These are phyloP conservation scores for Cryptus viduatorius DNA, from an alignment of 2,888 invertebrate species.

Conservation along the genomic window DNA sequence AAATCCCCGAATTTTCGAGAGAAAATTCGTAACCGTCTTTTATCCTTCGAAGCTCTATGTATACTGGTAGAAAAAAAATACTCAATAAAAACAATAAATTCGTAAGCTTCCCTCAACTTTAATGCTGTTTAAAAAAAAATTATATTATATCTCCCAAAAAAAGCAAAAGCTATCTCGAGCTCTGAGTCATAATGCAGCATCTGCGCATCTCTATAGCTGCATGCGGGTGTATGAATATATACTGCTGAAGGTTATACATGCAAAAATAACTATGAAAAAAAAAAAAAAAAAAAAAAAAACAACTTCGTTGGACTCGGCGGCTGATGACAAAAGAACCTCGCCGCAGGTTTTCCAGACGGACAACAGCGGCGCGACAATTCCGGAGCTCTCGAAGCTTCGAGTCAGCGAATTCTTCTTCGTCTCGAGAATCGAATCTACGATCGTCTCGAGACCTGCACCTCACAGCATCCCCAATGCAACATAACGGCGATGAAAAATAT, in stretches of 20 bases:
- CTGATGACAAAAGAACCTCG: constrained; percentile 35
- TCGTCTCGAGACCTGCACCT: constrained; percentile 58
- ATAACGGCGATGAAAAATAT: constrained; percentile 8
- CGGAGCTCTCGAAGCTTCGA: constrained; percentile 40
- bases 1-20: background rate
- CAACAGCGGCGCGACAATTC: constrained; percentile 42
- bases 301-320: background rate
- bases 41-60: constrained; percentile 45
- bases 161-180: background rate
- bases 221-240: constrained; percentile 15
- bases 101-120: background rate
- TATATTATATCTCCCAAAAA: background rate
- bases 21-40: constrained; percentile 33
- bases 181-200: constrained; percentile 31
- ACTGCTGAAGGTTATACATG: background rate
- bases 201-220: constrained; percentile 27
- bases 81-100: background rate
- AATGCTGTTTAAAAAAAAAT: constrained; percentile 1
- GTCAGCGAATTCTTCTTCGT: constrained; percentile 58
- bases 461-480: constrained; percentile 6
- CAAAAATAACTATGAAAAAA: background rate
- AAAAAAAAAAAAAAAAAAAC: background rate
- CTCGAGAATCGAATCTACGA: constrained; percentile 66
- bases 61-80: background rate
- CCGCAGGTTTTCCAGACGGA: constrained; percentile 60